Base-by-base conservation (phyloP, 2,888 invertebrate species). In the Dorcus hopei region DNA sequence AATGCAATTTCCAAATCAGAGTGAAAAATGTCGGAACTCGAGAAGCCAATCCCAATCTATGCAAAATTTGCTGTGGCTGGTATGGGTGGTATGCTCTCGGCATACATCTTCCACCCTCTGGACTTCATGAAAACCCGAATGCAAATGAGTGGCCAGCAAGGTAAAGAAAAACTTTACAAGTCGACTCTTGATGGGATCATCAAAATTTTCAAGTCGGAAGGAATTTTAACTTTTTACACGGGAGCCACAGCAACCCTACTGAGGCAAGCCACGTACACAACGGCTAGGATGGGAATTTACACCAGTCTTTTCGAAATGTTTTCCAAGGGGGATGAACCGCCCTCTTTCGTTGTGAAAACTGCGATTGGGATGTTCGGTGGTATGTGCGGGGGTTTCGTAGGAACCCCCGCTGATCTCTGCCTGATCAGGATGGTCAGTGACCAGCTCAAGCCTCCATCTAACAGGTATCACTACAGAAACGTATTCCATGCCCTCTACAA, bases 351-450 rank as follows among this genome's bases (percentile, higher is more conserved):
- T 0, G 83, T 81, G 39, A 97, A 96, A 79, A 92, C 93, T 57
- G 82, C 79, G 0, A 80, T 97, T 63, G 99, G 97, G n/a, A 87
- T 95, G 78, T 79, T 87, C 0, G 95, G 98, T 1, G 99, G 99
- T 0, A 82, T 85, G 14, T 81, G 87, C 23, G 95, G 94, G 6
- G 91, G 97, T 1, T 95, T 97, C 79, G 91, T 97, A 47, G 76
- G 77, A 42, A 98, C 97, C 0, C 98, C 98, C 0, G 97, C 98
- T 0, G 98, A 99, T 81, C 91, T 98, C 48, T 91, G 95, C 0
- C 85, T 99, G 40, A 95, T 99, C 65, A 83, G 99, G 59, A 99
- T 99, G 99, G 97, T 97, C 14, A 89, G 97, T 0, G 98, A 99
- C 80, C 99, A 98, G 8, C 86, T 96, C 61, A 81, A 98, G 66